Base-by-base conservation (phyloP, 2,113 vertebrate species). In the Carassius auratus region DNA sequence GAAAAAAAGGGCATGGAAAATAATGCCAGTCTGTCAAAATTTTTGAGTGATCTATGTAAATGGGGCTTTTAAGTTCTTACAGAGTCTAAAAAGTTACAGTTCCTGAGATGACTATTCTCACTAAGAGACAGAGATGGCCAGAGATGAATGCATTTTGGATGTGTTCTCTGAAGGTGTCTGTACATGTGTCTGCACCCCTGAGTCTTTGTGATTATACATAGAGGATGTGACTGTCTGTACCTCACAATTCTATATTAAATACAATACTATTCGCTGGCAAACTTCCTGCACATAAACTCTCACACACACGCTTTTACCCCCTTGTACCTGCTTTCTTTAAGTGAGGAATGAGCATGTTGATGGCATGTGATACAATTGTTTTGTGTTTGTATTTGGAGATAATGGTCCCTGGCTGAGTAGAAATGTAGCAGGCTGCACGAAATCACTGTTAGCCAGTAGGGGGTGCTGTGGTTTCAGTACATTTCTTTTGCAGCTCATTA, bases 381-480 rank as follows among this genome's bases (percentile, higher is more conserved):
- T 75, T 61, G 38, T 36, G 55, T 68, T 77, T 1, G 42, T 66
- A 52, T 79, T 33, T 78, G 33, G 55, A 61, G 21, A 33, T 57
- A 36, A 52, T 38, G 38, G 9, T 81, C 7, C 30, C 38, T 2
- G 0, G 23, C 38, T 30, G 38, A 36, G 23, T 10, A 48, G n/a
- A 81, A 30, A 66, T 81, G 38, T 26, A n/a, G 13, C n/a, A 17
- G 23, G 61, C 38, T 48, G 78, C 1, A 42, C 50, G 1, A 81
- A 62, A 66, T 15, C 5, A 71, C 4, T 12, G 17, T 23, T 59
- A 3, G 10, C 83, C 86, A 85, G 14, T 76, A 85, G 86, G 78
- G 61, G 86, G 83, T 50, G 83, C 59, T 87, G 83, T 69, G 68
- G 83, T 50, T 68, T 85, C 26, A 52, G 64, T 45, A 26, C 61